Base-by-base conservation (phyloP, 2,113 vertebrate genomes). In the Chloropsis cyanopogon region DNA sequence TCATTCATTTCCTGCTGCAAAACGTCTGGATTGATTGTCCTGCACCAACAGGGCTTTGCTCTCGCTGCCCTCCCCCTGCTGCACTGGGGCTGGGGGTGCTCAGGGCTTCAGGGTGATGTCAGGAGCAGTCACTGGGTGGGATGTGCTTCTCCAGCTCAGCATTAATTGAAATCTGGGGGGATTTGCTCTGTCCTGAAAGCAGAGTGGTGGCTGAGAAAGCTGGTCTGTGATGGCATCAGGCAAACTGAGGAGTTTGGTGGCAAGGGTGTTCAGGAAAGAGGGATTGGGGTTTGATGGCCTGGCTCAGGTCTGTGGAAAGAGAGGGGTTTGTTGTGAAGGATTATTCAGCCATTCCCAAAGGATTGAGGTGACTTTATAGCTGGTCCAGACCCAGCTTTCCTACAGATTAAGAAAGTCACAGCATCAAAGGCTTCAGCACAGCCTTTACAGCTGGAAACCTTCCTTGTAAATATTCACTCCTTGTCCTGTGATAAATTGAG, bases 41-140 rank as follows among this genome's bases (percentile, higher is more conserved):
- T 54, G 66, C 53, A 72, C n/a, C 57, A 14, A 1, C 2, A 72
- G 70, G 49, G 41, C 69, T 92, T 23, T 39, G 52, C 4, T 28
- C 10, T 4, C 56, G 11, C 81, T 72, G 3, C 52, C n/a, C 54
- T 73, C 52, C 11, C 46, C 69, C 87, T 65, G 69, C 83, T 41
- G 11, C 7, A 14, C 8, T 61, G 28, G 0, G 10, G 7, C 6
- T 16, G n/a, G 42, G 65, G 42, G 6, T 10, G 16, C 2, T n/a
- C 12, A 12, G 29, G 6, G 2, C 19, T 68, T 44, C 0, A 9
- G 20, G 12, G 7, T 54, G 44, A 8, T 52, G 24, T 28, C 53
- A 46, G 63, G n/a, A 26, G 41, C 25, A 2, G 26, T 19, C 2
- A 0, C 24, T 11, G 56, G 11, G 15, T 4, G 33, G 35, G 60